Percentiles rank a stretch among this genome's conserved stretches.
phyloP scores from a whole-genome alignment of 2,888 invertebrate species.

The Patella caerulea region DNA sequence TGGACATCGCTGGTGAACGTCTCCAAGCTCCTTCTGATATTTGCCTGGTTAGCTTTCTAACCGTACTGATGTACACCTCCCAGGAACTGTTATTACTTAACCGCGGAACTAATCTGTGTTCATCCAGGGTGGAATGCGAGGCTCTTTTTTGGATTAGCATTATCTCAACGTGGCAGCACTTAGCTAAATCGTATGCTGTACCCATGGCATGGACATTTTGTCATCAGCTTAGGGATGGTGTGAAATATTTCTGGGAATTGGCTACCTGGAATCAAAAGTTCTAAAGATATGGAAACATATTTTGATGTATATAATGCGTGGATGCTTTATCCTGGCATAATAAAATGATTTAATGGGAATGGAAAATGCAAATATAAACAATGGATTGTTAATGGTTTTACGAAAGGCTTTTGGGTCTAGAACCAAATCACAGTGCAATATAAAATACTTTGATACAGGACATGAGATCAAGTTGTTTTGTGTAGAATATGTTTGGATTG shows the following conservation, averaged over 20 bases:
- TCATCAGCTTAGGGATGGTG: slow-evolving; percentile 32
- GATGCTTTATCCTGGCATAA: no score
- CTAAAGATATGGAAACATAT: neutral
- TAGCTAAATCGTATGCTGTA: slow-evolving; percentile 39
- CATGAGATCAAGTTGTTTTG: no score
- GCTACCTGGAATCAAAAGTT: neutral
- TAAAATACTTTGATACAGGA: no score
- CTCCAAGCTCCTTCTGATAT: slow-evolving; percentile 43
- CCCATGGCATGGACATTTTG: slow-evolving; percentile 38
- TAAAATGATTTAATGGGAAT: no score
- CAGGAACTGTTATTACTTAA: slow-evolving; percentile 35
- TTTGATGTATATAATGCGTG: no score
- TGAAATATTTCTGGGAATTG: slow-evolving; percentile 24
- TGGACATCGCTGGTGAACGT: slow-evolving; percentile 42
- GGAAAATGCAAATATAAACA: no score
- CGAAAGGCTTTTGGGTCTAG: no score
- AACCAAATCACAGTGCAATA: no score
- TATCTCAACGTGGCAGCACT: slow-evolving; percentile 34
- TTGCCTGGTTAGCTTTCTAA: slow-evolving; percentile 39
- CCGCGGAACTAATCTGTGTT: slow-evolving; percentile 34
- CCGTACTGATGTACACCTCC: slow-evolving; percentile 39
- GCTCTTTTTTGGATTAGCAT: slow-evolving; percentile 29
- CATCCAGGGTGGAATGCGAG: slow-evolving; percentile 29
- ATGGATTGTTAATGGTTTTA: no score
- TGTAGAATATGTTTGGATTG: no score